Base-by-base conservation (phyloP, 2,113 vertebrate genomes). In the Himantopus leucocephalus region DNA sequence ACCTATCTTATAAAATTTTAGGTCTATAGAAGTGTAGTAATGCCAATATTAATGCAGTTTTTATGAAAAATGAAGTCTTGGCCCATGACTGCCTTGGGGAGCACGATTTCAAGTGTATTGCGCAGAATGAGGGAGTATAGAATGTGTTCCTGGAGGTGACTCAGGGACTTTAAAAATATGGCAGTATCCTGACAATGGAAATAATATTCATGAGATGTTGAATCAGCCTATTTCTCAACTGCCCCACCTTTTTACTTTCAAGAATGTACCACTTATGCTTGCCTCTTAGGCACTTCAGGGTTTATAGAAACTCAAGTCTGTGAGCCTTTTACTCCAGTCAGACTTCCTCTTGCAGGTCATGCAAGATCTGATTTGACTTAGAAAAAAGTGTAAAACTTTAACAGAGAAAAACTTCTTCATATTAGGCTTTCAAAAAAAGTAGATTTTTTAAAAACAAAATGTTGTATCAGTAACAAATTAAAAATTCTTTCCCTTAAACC, bases 41-140 rank as follows among this genome's bases (percentile, higher is more conserved):
- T 52, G 7, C 1, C 2, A 41, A 14, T 37, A 60, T 30, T 70
- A 41, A 14, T 29, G 5, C 5, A 5, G 24, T 16, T 22, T 71
- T 41, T 37, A 4, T 27, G 45, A 16, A 77, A 41, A 68, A 62
- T 20, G 4, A 10, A 71, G 2, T 60, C 15, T 39, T 74, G 30
- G 6, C 4, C 52, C 37, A 22, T 26, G 7, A 17, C 22, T 81
- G 6, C 22, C 14, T 62, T 2, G 1, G 4, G 10, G 1, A 67
- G 0, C 20, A 30, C 5, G 5, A 47, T 67, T 72, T 86, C 39
- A 55, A 55, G 16, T 26, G 9, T 43, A 24, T 48, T 53, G 22
- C 19, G 53, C 3, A 39, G 14, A 53, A 67, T 10, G 2, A 71
- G 6, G 6, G 27, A 76, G 12, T 48, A 55, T 45, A 35, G 24